Evolutionary conservation across 2,888 invertebrate genomes (phyloP), one percentile per base, ranked within the genome.

Genomic region (Therioaphis trifolii): DNA sequence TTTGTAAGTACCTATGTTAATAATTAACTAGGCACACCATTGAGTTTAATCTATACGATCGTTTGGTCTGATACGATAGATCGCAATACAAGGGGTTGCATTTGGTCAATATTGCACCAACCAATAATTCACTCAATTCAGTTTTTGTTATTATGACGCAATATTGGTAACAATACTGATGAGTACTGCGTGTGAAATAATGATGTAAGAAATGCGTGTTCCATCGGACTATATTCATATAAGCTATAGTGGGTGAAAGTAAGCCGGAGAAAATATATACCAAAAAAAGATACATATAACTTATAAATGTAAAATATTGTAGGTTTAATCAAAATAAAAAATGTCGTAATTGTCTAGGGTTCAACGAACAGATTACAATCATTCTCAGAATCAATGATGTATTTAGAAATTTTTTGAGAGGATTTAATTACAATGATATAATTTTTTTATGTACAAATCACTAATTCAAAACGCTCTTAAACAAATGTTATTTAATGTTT

Each of bases 161-260:
- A 82, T 82, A 40, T 79, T 12, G 46, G 61, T 72, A 72, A 80
- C 80, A 58, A 63, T 63, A 74, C 46, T 63, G 72, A 82, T 82
- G 72, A 49, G 72, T 82, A 82, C 29, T 43, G 29, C 18, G 21
- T 74, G 71, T 72, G 61, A 82, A 74, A 82, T 52, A 82, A 66
- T 74, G 61, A 82, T 82, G 82, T 82, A 82, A 82, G 63, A 63
- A 82, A 82, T 49, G 35, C 18, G 40, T 24, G 52, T 61, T 72
- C 43, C 29, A 12, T 14, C 61, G 63, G 18, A 61, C 12, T 46
- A 24, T 61, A 46, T 49, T 58, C 55, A 35, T 46, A 12, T 27
- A 71, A 55, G 27, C 7, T n/a, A 5, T 14, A 63, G n/a, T 15
- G 24, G 40, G 82, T 82, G 82, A 82, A 82, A 82, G 82, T 74